A percentile compares a stretch with the other conserved stretches of the same genome.
These are phyloP conservation scores for Liopterus haemorrhoidalis DNA, from an alignment of 2,888 invertebrate species.

Conservation along the genomic window DNA sequence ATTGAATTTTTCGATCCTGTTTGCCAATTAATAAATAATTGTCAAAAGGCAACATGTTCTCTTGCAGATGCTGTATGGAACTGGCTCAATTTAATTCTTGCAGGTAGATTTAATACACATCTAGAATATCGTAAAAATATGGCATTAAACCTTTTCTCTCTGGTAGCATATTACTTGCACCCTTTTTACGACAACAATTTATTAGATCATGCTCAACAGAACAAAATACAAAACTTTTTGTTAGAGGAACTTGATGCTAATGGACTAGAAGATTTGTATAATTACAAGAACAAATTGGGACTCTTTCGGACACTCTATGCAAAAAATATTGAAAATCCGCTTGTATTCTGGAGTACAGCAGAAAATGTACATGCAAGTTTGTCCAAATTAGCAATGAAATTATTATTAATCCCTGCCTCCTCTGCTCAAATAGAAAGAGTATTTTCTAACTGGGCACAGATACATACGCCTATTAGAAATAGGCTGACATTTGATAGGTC, in stretches of 20 bases:
- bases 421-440: conserved; percentile 24
- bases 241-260: conserved; percentile 3
- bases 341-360: conserved; percentile 25
- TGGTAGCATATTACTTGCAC: conserved; percentile 16
- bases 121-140: conserved; percentile 1
- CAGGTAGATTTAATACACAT: conserved; percentile 16
- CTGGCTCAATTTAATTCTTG: conserved; percentile 20
- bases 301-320: conserved; percentile 10
- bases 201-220: conserved; percentile 8
- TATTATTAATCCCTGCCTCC: conserved; percentile 24
- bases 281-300: background rate
- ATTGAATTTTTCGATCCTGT: conserved; percentile 15
- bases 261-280: conserved; percentile 4
- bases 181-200: conserved; percentile 4
- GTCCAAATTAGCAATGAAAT: conserved; percentile 21
- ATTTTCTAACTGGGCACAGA: conserved; percentile 19
- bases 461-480: background rate
- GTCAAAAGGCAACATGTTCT: conserved; percentile 9
- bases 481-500: background rate
- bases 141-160: conserved; percentile 8
- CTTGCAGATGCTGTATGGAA: conserved; percentile 21
- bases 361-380: conserved; percentile 18
- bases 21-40: conserved; percentile 11
- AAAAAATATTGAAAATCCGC: conserved; percentile 19
- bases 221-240: conserved; percentile 3